Evolutionary conservation across 2,797 vertebrate species (phyloP), one percentile per base, ranked within the genome.

Genomic region (Phrynocephalus vlangalii): DNA sequence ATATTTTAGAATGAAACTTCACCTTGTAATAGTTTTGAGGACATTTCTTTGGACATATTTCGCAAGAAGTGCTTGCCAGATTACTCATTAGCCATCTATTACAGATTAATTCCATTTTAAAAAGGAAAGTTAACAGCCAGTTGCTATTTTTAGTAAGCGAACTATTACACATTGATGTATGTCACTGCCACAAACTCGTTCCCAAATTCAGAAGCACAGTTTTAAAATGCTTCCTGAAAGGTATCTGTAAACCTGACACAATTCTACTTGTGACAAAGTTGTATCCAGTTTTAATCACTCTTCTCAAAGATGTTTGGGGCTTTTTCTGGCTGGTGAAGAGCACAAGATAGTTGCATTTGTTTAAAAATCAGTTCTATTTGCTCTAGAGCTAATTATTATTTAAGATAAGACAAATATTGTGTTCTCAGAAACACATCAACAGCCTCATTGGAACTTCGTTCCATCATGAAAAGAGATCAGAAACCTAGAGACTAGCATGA

Each of bases 1-100:
- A 24, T 86, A 15, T 80, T 79, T 63, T 63, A 38, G 9, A 81
- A 86, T 60, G 70, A 77, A 28, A 85, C 70, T 60, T 56, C 24
- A 71, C 20, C 81, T 70, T 18, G 9, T 7, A 79, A 86, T 26
- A 79, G 28, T 68, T 86, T n/a, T 38, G 22, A 52, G 70, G 28
- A 73, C 56, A n/a, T 24, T 73, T 81, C 52, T 72, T 63, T 30
- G 26, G 18, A 48, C 63, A n/a, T 44, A 3, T 73, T 73, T 15
- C 44, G 24, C 22, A 18, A 6, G 38, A 68, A 71, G 33, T 48
- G 18, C 38, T 48, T 28, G 38, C 68, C 33, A 66, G 13, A 71
- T 30, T 44, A 81, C 28, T 75, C 73, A 38, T 73, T 73, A 38
- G 26, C 20, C 15, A 73, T 38, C 6, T 6, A 60, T 26, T 11